phyloP scores from a whole-genome alignment of 2,113 vertebrate genomes.

The Larimichthys polyactis region DNA sequence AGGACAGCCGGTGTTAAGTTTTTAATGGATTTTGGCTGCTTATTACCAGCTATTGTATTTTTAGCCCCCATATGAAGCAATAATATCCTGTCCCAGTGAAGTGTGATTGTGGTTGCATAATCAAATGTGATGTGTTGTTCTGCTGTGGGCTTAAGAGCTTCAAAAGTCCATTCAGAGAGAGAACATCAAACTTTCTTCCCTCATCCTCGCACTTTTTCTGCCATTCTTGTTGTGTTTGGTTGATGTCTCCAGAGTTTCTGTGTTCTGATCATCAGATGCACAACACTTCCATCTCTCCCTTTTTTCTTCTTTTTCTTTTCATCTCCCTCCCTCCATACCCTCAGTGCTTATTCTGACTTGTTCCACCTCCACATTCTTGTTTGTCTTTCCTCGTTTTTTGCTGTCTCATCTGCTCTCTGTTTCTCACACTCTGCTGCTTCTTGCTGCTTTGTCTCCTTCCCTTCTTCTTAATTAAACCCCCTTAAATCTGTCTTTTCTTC shows the following conservation, averaged over 20 bases:
- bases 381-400: background rate
- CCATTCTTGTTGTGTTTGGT: background rate
- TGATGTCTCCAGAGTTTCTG: background rate
- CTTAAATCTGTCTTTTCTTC: background rate
- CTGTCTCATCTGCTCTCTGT: constrained; percentile 1
- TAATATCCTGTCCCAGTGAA: constrained; percentile 41
- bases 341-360: background rate
- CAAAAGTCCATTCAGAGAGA: constrained; percentile 30
- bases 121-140: constrained; percentile 22
- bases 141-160: constrained; percentile 50
- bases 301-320: background rate
- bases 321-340: background rate
- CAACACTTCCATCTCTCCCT: background rate
- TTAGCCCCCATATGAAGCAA: constrained; percentile 36
- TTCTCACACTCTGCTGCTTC: background rate
- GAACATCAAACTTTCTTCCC: constrained; percentile 6
- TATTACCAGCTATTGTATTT: constrained; percentile 47
- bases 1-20: constrained; percentile 6
- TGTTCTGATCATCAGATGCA: background rate
- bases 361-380: background rate
- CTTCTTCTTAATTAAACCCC: background rate
- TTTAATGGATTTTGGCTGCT: constrained; percentile 46
- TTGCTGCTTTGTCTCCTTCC: background rate
- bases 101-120: constrained; percentile 52
- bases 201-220: constrained; percentile 5